A percentile compares a stretch with the other conserved stretches of the same genome.
phyloP scores from a whole-genome alignment of 2,888 invertebrate species.

The Xestia xanthographa region DNA sequence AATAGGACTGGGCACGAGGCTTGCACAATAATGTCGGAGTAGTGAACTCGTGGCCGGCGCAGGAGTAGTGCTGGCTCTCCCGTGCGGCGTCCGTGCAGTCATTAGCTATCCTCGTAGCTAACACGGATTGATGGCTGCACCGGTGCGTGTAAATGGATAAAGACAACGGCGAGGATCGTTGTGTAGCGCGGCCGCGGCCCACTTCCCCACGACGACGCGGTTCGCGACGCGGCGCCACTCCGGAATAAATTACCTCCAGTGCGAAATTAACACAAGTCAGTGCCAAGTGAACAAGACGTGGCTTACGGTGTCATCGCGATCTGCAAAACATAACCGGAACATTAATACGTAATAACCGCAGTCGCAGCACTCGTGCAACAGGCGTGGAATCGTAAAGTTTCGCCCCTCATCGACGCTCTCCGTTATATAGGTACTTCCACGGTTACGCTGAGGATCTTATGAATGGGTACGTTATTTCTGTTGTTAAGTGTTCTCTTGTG shows the following conservation, averaged over 20 bases:
- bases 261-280: constrained; percentile 51
- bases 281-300: constrained; percentile 40
- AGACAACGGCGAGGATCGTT: constrained; percentile 69
- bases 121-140: constrained; percentile 59
- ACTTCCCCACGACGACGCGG: constrained; percentile 30
- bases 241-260: constrained; percentile 47
- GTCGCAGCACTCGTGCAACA: constrained; percentile 38
- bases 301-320: constrained; percentile 43
- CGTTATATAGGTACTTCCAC: constrained; percentile 3
- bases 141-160: constrained; percentile 70
- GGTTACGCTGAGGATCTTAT: constrained; percentile 18
- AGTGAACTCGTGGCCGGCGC: constrained; percentile 77
- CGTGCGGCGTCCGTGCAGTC: constrained; percentile 44
- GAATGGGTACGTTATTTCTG: constrained; percentile 50
- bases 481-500: constrained; percentile 11
- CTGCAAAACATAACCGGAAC: constrained; percentile 44
- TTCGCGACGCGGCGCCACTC: constrained; percentile 45
- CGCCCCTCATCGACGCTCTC: constrained; percentile 50
- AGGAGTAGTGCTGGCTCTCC: constrained; percentile 67
- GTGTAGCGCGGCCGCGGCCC: constrained; percentile 37
- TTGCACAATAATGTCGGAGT: constrained; percentile 86
- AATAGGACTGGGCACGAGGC: constrained; percentile 86
- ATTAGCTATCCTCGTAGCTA: constrained; percentile 57
- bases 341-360: constrained; percentile 52
- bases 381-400: constrained; percentile 52